phyloP scores from a whole-genome alignment of 1,140 invertebrate genomes.

The Parasteatoda tepidariorum region DNA sequence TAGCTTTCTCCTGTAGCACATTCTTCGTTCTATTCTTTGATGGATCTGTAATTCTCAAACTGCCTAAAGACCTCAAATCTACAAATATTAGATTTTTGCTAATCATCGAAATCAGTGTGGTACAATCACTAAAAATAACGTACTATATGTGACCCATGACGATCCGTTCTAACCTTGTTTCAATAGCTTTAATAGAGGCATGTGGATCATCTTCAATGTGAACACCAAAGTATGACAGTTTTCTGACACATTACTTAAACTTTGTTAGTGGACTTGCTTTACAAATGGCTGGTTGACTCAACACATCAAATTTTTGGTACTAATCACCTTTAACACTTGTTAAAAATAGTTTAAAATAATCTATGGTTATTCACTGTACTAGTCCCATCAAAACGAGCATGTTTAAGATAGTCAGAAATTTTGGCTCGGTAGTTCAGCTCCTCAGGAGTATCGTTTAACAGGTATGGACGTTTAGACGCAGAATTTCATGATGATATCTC shows the following conservation, averaged over 20 bases:
- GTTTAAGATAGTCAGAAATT: not conserved
- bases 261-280: not conserved
- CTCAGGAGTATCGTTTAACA: not conserved
- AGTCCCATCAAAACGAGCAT: not conserved
- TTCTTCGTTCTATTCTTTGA: slow-evolving; percentile 61
- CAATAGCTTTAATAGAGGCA: slow-evolving; percentile 23
- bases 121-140: not conserved
- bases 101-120: slow-evolving; percentile 60
- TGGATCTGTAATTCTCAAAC: slow-evolving; percentile 67
- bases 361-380: not conserved
- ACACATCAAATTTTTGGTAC: not conserved
- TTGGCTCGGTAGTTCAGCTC: slow-evolving; percentile 2
- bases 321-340: not conserved
- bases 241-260: not conserved
- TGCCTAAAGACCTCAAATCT: slow-evolving; percentile 67
- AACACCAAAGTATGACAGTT: not conserved
- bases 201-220: not conserved
- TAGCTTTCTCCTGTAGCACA: slow-evolving; percentile 62
- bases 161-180: slow-evolving; percentile 24
- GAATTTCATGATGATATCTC: too few species aligned
- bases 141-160: not conserved
- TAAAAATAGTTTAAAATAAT: not conserved
- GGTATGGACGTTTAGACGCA: too few species aligned
- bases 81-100: slow-evolving; percentile 53
- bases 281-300: not conserved